Conservation (phyloP, 2,888 invertebrate species). For the Tridacna gigas region DNA sequence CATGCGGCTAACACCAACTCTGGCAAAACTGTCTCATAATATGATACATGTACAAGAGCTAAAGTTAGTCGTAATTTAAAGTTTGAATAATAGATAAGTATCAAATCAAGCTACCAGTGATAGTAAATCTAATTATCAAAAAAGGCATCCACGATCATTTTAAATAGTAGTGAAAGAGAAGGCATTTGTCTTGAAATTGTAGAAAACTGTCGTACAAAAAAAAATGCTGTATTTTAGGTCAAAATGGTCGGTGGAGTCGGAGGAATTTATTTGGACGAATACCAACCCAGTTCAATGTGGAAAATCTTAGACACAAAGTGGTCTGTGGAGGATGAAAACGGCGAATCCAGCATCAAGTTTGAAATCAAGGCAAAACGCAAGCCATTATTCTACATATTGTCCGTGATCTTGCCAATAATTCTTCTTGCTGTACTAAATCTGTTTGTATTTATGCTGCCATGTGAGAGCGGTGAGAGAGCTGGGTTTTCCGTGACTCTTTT, state of each 20-base stretch:
- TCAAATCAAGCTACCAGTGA: too few relatives aligned
- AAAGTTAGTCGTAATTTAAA: too few relatives aligned
- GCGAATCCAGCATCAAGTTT: not conserved
- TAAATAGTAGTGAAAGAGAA: too few relatives aligned
- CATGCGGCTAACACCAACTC: too few relatives aligned
- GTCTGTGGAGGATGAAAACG: not conserved
- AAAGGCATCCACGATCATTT: too few relatives aligned
- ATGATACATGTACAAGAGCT: too few relatives aligned
- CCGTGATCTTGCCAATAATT: not conserved
- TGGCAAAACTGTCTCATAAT: too few relatives aligned
- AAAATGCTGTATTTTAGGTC: not conserved
- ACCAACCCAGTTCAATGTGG: not conserved
- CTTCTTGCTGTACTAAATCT: not conserved
- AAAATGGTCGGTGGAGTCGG: not conserved
- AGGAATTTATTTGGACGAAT: not conserved
- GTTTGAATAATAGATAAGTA: too few relatives aligned
- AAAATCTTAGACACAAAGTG: not conserved
- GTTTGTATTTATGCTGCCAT: constrained; percentile 2
- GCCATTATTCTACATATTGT: not conserved
- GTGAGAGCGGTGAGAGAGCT: constrained; percentile 11
- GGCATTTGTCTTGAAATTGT: too few relatives aligned
- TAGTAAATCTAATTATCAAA: too few relatives aligned
- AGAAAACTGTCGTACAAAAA: too few relatives aligned
- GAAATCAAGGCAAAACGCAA: not conserved
- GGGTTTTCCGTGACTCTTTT: constrained; percentile 4